These are phyloP conservation scores for Tanypteryx hageni DNA, from an alignment of 2,888 invertebrate genomes.

Conservation along the genomic window DNA sequence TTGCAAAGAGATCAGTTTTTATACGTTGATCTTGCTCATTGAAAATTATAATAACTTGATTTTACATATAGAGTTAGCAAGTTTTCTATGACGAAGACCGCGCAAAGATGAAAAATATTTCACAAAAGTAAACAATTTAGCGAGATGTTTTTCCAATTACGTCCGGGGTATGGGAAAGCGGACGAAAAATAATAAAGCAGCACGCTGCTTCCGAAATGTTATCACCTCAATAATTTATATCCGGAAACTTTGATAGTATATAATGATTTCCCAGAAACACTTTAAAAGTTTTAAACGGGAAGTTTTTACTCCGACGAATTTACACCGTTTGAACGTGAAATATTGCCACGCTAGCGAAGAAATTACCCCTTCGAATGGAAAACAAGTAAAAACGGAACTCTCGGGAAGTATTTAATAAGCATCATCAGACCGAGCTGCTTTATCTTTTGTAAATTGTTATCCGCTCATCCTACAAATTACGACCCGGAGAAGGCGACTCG, in stretches of 20 bases:
- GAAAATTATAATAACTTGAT: too few species aligned
- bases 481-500: neutral
- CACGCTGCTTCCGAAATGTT: neutral
- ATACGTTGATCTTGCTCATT: too few species aligned
- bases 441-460: neutral
- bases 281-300: neutral
- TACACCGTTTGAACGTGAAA: neutral
- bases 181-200: too few species aligned
- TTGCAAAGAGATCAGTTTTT: too few species aligned
- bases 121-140: too few species aligned
- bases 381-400: slow-evolving; percentile 1
- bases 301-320: neutral
- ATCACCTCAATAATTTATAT: neutral
- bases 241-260: slow-evolving; percentile 1
- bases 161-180: too few species aligned
- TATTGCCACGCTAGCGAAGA: slow-evolving; percentile 12
- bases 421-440: neutral
- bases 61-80: too few species aligned
- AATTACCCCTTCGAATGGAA: slow-evolving; percentile 19
- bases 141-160: too few species aligned
- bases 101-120: too few species aligned
- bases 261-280: neutral
- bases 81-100: too few species aligned
- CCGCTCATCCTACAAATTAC: neutral
- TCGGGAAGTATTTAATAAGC: slow-evolving; percentile 1